A percentile compares a stretch with the other conserved stretches of the same genome.
Conservation (phyloP, 2,888 invertebrate genomes). For the Harpalus rubripes region DNA sequence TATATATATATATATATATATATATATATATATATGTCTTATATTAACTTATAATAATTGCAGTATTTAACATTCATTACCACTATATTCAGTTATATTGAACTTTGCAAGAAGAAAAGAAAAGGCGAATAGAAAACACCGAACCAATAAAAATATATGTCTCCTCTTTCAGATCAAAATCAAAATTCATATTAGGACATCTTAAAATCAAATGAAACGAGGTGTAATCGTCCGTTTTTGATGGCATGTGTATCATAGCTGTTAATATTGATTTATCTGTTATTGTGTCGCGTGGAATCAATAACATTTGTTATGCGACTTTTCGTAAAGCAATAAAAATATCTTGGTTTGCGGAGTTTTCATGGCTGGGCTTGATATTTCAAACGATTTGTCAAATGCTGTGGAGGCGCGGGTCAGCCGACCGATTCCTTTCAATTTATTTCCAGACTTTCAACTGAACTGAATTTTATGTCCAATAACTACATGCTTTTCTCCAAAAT, state of each 20-base stretch:
- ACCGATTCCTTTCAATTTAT: conserved; percentile 65
- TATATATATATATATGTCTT: no score
- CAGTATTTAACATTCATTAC: no score
- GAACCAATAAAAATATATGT: no score
- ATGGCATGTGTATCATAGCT: conserved; percentile 17
- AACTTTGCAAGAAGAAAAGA: no score
- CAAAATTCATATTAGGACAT: not conserved
- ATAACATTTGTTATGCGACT: conserved; percentile 39
- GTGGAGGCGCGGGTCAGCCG: conserved; percentile 55
- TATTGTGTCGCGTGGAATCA: conserved; percentile 27
- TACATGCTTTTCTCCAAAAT: conserved; percentile 41
- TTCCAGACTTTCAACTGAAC: conserved; percentile 57
- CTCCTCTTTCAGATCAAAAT: no score
- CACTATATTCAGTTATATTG: no score
- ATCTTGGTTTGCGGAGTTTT: conserved; percentile 52
- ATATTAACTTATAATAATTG: no score
- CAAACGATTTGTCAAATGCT: conserved; percentile 66
- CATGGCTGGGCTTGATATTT: conserved; percentile 62
- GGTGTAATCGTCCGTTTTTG: conserved; percentile 15
- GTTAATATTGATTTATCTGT: conserved; percentile 46
- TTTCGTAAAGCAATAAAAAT: conserved; percentile 61
- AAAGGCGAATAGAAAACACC: no score
- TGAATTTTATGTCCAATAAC: conserved; percentile 66
- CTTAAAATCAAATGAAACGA: conserved; percentile 6
- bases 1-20: no score